Percentiles rank a stretch among this genome's conserved stretches.
These are phyloP conservation scores for Stigmatopora nigra DNA, from an alignment of 2,113 vertebrate genomes.

Conservation along the genomic window DNA sequence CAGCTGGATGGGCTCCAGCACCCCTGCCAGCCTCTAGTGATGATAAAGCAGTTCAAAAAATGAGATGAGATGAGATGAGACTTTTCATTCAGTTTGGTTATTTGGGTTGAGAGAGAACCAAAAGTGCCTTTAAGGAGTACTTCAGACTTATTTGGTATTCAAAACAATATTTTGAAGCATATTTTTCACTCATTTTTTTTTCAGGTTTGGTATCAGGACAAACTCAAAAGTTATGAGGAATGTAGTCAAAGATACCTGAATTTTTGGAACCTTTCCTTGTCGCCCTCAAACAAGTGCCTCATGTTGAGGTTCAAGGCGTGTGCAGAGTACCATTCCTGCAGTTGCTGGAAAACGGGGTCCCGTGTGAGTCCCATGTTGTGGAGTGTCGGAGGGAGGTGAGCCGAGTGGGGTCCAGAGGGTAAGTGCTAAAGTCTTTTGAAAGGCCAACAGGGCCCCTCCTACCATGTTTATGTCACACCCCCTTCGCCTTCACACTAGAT, in stretches of 20 bases:
- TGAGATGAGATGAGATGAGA: no score
- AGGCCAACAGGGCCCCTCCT: constrained; percentile 47
- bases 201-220: no score
- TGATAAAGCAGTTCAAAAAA: no score
- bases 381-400: constrained; percentile 25
- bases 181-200: no score
- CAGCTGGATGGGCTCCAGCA: no score
- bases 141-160: no score
- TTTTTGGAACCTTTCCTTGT: constrained; percentile 79
- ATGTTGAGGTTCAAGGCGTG: constrained; percentile 75
- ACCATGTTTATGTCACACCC: constrained; percentile 12
- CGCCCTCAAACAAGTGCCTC: constrained; percentile 79
- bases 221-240: neutral
- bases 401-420: constrained; percentile 32
- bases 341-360: constrained; percentile 78
- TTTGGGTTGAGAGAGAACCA: no score
- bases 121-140: no score
- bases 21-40: no score
- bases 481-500: neutral
- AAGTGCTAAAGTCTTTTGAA: constrained; percentile 44
- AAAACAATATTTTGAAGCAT: no score
- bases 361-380: constrained; percentile 75
- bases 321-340: constrained; percentile 77
- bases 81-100: no score
- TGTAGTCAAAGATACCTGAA: constrained; percentile 71